Evolutionary conservation across 2,888 invertebrate genomes (phyloP), one percentile per base, ranked within the genome.

Genomic region (Nemotelus pantherinus): DNA sequence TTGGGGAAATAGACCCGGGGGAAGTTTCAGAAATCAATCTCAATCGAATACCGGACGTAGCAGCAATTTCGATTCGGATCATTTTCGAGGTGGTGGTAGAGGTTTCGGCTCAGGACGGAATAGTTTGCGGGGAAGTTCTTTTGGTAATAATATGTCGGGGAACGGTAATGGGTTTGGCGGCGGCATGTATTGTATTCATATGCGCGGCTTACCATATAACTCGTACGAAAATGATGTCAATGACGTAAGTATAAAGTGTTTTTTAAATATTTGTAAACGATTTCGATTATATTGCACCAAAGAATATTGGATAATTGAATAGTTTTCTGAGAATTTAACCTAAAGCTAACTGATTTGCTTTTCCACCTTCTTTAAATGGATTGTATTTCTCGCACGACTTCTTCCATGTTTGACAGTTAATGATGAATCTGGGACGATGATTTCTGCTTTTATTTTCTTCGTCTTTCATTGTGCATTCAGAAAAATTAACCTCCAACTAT

Each of bases 151-250:
- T 53, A 55, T 75, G 45, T 44, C 58, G 3, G 70, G 50, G 9
- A 74, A 58, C 74, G 43, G 25, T 10, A 58, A 58, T n/a, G 7
- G 7, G 7, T 9, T 39, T 43, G 63, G 43, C 63, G 84, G 85
- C 50, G 45, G 58, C 25, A 81, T 82, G 45, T 86, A 82, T 65
- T 84, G 85, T 43, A 83, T 87, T 60, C 87, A 87, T 77, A 85
- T 87, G 85, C 85, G 87, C 3, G 87, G 87, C 2, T 82, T 87
- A 45, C 87, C 87, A 3, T 87, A 87, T 78, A 84, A 84, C 78
- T 86, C 86, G 3, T 87, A 84, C 39, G 87, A 87, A 81, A 85
- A 85, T 80, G 87, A 87, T 79, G 84, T 87, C 6, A 84, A 83
- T 57, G 86, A 86, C 82, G 87, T 87, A 77, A 80, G 82, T 81